Evolutionary conservation across 2,888 invertebrate species (phyloP), one percentile per base, ranked within the genome.

Genomic region (Suillia variegata): DNA sequence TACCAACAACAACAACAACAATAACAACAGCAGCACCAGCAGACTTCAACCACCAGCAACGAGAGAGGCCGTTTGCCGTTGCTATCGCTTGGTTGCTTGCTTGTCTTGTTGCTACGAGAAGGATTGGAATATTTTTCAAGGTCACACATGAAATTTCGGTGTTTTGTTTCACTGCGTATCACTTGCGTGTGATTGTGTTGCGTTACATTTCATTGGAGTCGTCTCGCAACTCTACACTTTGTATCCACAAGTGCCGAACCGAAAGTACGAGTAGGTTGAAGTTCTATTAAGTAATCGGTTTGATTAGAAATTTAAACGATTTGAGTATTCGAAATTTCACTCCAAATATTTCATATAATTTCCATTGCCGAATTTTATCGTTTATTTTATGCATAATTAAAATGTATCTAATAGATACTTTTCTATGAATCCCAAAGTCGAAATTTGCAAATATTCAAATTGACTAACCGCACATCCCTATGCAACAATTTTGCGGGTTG

Each of bases 91-190:
- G 62, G 58, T 59, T 62, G 10, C 26, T 62, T 59, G 62, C 45
- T 63, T 59, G 56, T 55, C 48, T 54, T 48, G 6, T 56, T 15
- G 50, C 42, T 18, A 20, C 3, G 17, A 21, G 24, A 54, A 58
- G 54, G 49, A 56, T 49, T 71, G 77, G 69, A 77, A 77, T 78
- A 76, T 72, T 77, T 77, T 77, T 78, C 77, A 77, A 77, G 77
- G 77, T 77, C 79, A 77, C 69, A 73, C 70, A 73, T 73, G 73
- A 73, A 76, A 76, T 76, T 75, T 74, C 70, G 74, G 75, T 73
- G 70, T 75, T 76, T 69, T 72, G 65, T 70, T 74, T 71, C 73
- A 71, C 13, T n/a, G n/a, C 38, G 38, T 13, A 12, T 38, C 45
- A 45, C 18, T 45, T 38, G 38, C 10, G 6, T n/a, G n/a, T n/a